A percentile compares a stretch with the other conserved stretches of the same genome.
These are phyloP conservation scores for Incurvaria masculella DNA, from an alignment of 2,888 invertebrate genomes.

Conservation along the genomic window DNA sequence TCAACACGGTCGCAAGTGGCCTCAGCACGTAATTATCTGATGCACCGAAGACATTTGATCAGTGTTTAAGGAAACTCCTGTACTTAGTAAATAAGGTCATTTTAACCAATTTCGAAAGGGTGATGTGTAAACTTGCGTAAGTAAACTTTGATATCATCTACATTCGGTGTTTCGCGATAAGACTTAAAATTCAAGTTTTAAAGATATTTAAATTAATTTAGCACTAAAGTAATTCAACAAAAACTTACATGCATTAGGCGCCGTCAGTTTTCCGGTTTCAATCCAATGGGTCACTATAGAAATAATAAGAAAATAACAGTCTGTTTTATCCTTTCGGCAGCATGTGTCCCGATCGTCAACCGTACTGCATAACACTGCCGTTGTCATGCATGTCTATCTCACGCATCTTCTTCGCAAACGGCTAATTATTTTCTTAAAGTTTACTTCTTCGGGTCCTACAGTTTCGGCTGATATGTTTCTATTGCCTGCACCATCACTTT, in stretches of 20 bases:
- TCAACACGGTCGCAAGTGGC: too few species aligned
- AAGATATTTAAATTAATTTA: too few species aligned
- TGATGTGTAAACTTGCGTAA: too few species aligned
- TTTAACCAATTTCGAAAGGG: too few species aligned
- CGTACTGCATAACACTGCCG: slow-evolving; percentile 36
- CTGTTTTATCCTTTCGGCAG: neutral
- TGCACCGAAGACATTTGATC: too few species aligned
- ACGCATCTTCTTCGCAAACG: slow-evolving; percentile 40
- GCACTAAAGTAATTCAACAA: too few species aligned
- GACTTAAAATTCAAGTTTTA: too few species aligned
- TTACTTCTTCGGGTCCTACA: slow-evolving; percentile 47
- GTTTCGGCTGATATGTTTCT: slow-evolving; percentile 51
- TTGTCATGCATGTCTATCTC: slow-evolving; percentile 33
- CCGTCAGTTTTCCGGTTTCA: neutral
- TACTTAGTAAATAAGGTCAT: too few species aligned
- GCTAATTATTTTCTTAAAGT: slow-evolving; percentile 30
- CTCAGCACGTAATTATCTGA: too few species aligned
- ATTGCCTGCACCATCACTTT: slow-evolving; percentile 20
- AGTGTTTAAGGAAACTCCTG: too few species aligned
- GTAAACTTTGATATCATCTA: too few species aligned
- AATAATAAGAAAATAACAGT: neutral
- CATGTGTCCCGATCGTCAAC: slow-evolving; percentile 21
- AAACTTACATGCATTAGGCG: neutral
- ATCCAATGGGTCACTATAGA: neutral
- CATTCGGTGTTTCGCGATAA: too few species aligned